Evolutionary conservation across 1,140 invertebrate species (phyloP).

Genomic region (Zaprionus ornatus): DNA sequence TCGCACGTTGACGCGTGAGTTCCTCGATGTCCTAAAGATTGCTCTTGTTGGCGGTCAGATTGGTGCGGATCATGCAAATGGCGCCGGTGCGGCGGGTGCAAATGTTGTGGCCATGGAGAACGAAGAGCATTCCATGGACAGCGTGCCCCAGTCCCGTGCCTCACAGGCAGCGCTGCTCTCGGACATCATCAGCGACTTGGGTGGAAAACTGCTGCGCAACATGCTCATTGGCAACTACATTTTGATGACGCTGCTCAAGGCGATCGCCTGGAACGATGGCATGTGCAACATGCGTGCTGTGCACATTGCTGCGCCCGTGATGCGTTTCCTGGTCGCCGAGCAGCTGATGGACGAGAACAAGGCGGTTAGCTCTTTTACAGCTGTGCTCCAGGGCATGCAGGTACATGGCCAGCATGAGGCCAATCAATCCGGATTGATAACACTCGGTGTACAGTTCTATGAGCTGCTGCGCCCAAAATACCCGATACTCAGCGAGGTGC

Average conservation of each 20-base stretch:
- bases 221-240: conserved; percentile 88
- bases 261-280: conserved; percentile 94
- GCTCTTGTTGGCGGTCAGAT: conserved; percentile 85
- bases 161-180: conserved; percentile 85
- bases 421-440: conserved; percentile 84
- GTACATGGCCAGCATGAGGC: conserved; percentile 93
- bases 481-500: conserved; percentile 86
- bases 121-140: conserved; percentile 87
- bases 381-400: conserved; percentile 90
- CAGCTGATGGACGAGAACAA: conserved; percentile 87
- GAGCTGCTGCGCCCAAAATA: conserved; percentile 91
- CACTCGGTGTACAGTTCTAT: conserved; percentile 88
- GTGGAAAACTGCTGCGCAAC: conserved; percentile 87
- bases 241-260: conserved; percentile 87
- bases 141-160: conserved; percentile 85
- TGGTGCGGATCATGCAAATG: conserved; percentile 68
- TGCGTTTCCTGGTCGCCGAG: conserved; percentile 86
- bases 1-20: conserved; percentile 93
- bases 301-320: conserved; percentile 88
- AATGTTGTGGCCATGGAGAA: conserved; percentile 87
- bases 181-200: conserved; percentile 90
- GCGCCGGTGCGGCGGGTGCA: conserved; percentile 68
- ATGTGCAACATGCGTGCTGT: conserved; percentile 90
- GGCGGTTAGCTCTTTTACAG: conserved; percentile 89
- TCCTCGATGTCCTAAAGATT: conserved; percentile 92